Evolutionary conservation across 2,888 invertebrate species (phyloP).

Genomic region (Hirtodrosophila histrioides): DNA sequence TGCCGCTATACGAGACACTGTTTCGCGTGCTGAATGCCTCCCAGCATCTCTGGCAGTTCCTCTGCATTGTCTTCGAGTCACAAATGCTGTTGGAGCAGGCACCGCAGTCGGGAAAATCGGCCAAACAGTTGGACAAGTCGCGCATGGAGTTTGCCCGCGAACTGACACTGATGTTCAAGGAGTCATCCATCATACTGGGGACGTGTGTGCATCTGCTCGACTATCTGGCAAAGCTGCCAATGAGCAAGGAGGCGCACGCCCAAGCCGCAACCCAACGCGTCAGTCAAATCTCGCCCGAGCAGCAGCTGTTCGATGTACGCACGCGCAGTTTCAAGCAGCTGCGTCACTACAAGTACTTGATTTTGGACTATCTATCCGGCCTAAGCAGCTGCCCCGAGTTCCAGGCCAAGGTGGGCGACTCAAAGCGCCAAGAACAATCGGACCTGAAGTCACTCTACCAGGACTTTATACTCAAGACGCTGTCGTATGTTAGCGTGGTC

Average conservation of each 20-base stretch:
- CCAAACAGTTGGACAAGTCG: constrained; percentile 80
- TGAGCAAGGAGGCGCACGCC: not conserved
- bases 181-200: constrained; percentile 87
- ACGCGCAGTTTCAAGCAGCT: constrained; percentile 90
- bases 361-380: constrained; percentile 89
- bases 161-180: constrained; percentile 88
- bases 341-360: constrained; percentile 92
- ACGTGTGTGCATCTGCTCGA: constrained; percentile 88
- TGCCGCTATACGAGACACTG: constrained; percentile 91
- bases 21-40: constrained; percentile 89
- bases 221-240: constrained; percentile 88
- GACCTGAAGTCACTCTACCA: constrained; percentile 88
- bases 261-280: constrained; percentile 52
- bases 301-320: constrained; percentile 87
- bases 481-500: constrained; percentile 88
- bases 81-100: constrained; percentile 87
- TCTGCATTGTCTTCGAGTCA: constrained; percentile 89
- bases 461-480: constrained; percentile 88
- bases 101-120: constrained; percentile 58
- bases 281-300: constrained; percentile 40
- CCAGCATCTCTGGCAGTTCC: constrained; percentile 89
- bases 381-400: constrained; percentile 89
- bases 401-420: constrained; percentile 88
- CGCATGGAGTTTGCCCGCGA: constrained; percentile 89
- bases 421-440: constrained; percentile 85